These are phyloP conservation scores for Chrysopa pallens DNA, from an alignment of 1,140 invertebrate genomes.

Conservation along the genomic window DNA sequence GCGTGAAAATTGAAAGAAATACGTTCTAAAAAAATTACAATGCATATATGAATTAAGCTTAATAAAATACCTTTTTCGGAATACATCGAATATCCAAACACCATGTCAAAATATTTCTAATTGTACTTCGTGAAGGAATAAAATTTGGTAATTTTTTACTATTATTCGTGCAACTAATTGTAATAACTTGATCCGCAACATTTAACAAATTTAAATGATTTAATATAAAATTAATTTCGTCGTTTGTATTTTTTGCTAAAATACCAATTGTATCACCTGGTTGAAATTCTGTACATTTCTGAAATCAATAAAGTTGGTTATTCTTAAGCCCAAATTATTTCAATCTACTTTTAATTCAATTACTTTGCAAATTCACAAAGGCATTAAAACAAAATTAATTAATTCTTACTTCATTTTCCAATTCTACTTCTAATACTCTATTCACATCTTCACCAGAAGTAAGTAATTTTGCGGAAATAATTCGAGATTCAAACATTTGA, in stretches of 20 bases:
- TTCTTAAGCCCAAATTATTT: no score
- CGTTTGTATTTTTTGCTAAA: constrained; percentile 12
- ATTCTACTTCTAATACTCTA: constrained; percentile 8
- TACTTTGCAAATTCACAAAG: no score
- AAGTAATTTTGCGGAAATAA: constrained; percentile 7
- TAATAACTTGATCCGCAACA: constrained; percentile 6
- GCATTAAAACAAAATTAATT: neutral
- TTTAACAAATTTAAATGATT: constrained; percentile 7
- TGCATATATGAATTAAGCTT: no score
- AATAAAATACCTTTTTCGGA: constrained; percentile 28
- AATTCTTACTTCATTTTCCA: constrained; percentile 5
- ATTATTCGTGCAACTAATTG: constrained; percentile 9
- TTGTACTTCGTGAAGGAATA: constrained; percentile 20
- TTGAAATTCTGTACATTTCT: neutral
- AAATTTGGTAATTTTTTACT: constrained; percentile 20
- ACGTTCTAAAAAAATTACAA: no score
- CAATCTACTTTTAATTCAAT: no score
- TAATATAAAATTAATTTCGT: constrained; percentile 12
- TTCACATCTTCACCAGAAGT: constrained; percentile 13
- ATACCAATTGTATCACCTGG: constrained; percentile 18
- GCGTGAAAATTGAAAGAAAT: no score
- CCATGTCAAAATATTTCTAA: constrained; percentile 21
- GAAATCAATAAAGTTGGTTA: no score
- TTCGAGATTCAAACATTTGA: constrained; percentile 5
- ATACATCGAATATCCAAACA: constrained; percentile 24